Base-by-base conservation (phyloP, 2,888 invertebrate species). In the Exephanes ischioxanthus region DNA sequence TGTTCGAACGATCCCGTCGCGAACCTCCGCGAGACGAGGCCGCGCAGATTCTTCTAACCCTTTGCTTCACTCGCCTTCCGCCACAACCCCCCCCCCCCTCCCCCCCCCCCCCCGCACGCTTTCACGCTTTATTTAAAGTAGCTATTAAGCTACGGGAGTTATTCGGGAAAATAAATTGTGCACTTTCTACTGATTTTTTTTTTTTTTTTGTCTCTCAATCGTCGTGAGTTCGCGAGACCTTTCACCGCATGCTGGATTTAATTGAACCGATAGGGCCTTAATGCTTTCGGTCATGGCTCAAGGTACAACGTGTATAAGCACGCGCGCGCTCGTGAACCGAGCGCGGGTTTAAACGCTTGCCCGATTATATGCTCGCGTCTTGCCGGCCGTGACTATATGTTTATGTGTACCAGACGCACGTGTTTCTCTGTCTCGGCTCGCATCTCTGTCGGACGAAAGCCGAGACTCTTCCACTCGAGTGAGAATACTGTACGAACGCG, bases 181-280 rank as follows among this genome's bases (percentile, higher is more conserved):
- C 53, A 45, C 51, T 22, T 55, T 41, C 45, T 14, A 11, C 9
- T 7, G 48, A 30, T 22, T 16, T 76, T 6, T 70, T 33, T 48
- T 14, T 45, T 16, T 58, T 61, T 22, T 51, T 51, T 51, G 11
- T 53, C 14, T 41, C 37, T 37, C 3, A 14, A 33, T 55, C 9
- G n/a, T 53, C 37, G 37, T 30, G 30, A 11, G 14, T 45, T 45
- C 0, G 66, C 22, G 71, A 16, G 45, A 66, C 33, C 55, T 77
- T 77, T 16, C 41, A 51, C 51, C 19, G 61, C 14, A 33, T 16
- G n/a, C 22, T 66, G 77, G 67, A 78, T 73, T 83, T 83, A 83
- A 83, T 78, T 78, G 78, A 78, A 78, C 67, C 72, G 83, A 83
- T 83, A 78, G 67, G 37, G 26, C 55, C 30, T 77, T 72, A 78